Base-by-base conservation (phyloP, 1,140 invertebrate species). In the Danaus plexippus region DNA sequence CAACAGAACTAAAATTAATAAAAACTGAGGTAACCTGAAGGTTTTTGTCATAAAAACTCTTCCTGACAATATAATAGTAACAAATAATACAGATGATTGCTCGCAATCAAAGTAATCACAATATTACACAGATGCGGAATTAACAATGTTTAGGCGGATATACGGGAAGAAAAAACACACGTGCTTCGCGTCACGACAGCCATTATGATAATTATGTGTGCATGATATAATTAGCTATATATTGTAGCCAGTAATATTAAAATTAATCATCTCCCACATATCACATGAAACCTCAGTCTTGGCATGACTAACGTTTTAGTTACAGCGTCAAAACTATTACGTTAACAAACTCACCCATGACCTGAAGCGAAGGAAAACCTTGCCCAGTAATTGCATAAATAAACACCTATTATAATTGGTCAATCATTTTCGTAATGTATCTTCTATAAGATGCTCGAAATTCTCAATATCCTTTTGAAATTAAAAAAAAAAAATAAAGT, bases 1-100 rank as follows among this genome's bases (percentile, higher is more conserved):
- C 22, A 32, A 32, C 22, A n/a, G 12, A 12, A 11, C 32, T 52
- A 52, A 40, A 32, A 11, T 43, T 43, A 15, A 43, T 15, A 67
- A 15, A 52, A 52, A 52, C 22, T 40, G 42, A 1, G 13, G 43
- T 48, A 47, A 58, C 51, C 49, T 54, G 65, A 71, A 73, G 73
- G 71, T 71, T 75, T 22, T 64, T 64, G 7, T 54, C 61, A 69
- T 62, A 79, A 80, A 75, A 75, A 77, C 54, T 67, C 66, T 80
- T 80, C 77, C 71, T 77, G 66, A 48, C 59, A 18, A 32, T 63
- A 69, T 54, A 64, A 68, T 69, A 69, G 65, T 63, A 59, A 61
- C 53, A 67, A 61, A 71, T 73, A 75, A 71, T 71, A 59, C 65
- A 59, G 51, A 50, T 60, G 61, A 72, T 76, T 79, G 72, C 48